phyloP scores from a whole-genome alignment of 2,797 vertebrate species.

The Morus bassanus region DNA sequence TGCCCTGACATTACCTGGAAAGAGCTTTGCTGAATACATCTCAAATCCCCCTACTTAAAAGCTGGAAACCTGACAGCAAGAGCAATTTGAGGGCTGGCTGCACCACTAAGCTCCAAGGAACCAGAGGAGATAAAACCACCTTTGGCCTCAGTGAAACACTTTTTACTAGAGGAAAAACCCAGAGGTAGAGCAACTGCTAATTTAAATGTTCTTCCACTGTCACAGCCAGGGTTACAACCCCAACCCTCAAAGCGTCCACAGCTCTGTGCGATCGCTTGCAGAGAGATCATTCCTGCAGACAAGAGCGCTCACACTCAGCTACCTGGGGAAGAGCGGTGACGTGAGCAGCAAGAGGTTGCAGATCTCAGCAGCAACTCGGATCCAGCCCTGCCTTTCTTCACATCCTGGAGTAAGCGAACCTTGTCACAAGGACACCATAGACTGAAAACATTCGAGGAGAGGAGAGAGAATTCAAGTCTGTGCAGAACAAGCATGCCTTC shows the following conservation, averaged over 20 bases:
- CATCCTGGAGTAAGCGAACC: not conserved
- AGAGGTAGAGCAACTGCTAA: not conserved
- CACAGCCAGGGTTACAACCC: not conserved
- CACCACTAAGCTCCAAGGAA: not conserved
- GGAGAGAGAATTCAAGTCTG: not conserved
- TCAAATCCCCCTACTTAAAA: not conserved
- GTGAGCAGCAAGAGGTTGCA: not conserved
- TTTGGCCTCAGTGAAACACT: not conserved
- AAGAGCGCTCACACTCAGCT: not conserved
- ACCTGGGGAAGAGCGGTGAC: not conserved
- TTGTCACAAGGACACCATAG: not conserved
- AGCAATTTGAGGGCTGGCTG: not conserved
- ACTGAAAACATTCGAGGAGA: not conserved
- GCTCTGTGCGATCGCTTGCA: not conserved
- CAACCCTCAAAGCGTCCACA: not conserved
- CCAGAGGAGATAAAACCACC: not conserved
- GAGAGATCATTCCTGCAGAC: not conserved
- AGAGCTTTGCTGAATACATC: not conserved
- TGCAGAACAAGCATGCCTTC: not conserved
- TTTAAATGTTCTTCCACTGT: not conserved
- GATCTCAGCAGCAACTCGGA: not conserved
- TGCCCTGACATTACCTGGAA: not conserved
- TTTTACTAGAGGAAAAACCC: not conserved
- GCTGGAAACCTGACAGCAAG: not conserved
- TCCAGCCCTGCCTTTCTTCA: not conserved